Base-by-base conservation (phyloP, 2,888 invertebrate species). In the Callinectes sapidus region DNA sequence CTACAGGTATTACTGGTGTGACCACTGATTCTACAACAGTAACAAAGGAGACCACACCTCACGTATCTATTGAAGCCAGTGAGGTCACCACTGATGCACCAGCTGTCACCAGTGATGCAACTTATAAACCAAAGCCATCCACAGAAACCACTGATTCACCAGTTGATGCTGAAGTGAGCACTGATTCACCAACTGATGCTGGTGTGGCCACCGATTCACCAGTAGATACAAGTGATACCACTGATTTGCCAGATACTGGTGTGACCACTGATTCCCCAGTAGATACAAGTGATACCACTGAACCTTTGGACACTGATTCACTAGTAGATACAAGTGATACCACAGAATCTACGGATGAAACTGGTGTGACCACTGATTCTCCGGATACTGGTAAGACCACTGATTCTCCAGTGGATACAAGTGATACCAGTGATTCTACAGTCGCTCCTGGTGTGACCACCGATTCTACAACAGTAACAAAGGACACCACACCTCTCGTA, bases 11-110 rank as follows among this genome's bases (percentile, higher is more conserved):
- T 14, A 92, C 90, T 89, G 85, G 92, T 42, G 89, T 54, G 71
- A 88, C 91, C 61, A 91, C 54, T 86, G 92, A 55, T 61, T 85
- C 90, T 23, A 61, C 55, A 35, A 28, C 66, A 23, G 77, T 8
- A 16, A 35, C 39, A 13, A 71, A 39, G 16, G 77, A 77, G 61
- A 35, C 71, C 32, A 42, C 66, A 61, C 42, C 39, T 42, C 71
- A 77, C 39, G 23, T 14, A 16, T 16, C 23, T 6, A 87, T 10
- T 23, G 61, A 61, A 23, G 3, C 71, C 28, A 28, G 71, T 23
- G 28, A 71, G n/a, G 48, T 48, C 42, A n/a, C n/a, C 66, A 66
- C 90, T 8, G 54, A 16, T 66, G 18, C 66, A 16, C 23, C 66
- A 23, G n/a, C 66, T 16, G 66, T n/a, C 13, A n/a, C n/a, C 6